Conservation (phyloP, 2,888 invertebrate genomes). For the Coecobrya sp. region DNA sequence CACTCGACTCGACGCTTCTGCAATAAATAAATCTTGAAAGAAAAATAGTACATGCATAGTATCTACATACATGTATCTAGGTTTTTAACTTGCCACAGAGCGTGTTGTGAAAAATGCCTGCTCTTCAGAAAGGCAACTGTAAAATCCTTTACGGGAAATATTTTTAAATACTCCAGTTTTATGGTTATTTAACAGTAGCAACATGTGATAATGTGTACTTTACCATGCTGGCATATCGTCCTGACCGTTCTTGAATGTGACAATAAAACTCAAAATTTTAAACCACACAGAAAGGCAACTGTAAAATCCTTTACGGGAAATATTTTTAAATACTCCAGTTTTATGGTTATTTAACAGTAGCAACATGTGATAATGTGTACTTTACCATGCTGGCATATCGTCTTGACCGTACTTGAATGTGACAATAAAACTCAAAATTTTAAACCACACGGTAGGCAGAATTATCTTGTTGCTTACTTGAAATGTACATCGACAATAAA, state of each 20-base stretch:
- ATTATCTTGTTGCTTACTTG: no score
- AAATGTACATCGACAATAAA: no score
- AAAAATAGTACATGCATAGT: not conserved
- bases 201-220: not conserved
- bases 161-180: slow-evolving; percentile 30
- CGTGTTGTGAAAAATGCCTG: not conserved
- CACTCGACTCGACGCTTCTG: slow-evolving; percentile 65
- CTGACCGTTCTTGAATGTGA: not conserved
- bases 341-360: slow-evolving; percentile 14
- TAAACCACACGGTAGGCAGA: no score
- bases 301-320: not conserved
- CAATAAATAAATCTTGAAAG: slow-evolving; percentile 52
- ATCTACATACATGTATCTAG: not conserved
- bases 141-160: not conserved
- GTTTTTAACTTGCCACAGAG: no score
- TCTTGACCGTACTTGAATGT: not conserved
- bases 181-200: not conserved
- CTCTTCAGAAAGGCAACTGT: not conserved
- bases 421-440: not conserved
- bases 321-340: slow-evolving; percentile 13
- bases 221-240: not conserved
- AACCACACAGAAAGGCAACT: not conserved
- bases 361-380: not conserved
- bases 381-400: not conserved
- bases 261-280: not conserved